Evolutionary conservation across 1,140 invertebrate species (phyloP).

Genomic region (Ericerus pela): DNA sequence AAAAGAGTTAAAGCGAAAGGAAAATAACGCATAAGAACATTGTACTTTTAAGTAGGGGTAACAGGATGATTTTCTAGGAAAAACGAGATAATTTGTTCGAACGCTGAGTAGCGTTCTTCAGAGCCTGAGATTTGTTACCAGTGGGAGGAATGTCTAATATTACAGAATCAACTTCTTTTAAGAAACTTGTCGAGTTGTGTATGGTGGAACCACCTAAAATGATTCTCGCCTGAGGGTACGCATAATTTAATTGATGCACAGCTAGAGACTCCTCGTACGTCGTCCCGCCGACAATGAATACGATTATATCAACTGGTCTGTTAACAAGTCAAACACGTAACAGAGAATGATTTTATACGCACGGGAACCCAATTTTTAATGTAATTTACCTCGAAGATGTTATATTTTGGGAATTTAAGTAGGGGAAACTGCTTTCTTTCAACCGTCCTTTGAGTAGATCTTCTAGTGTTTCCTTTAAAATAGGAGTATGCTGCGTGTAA

Average conservation of each 20-base stretch:
- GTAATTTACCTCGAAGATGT: slow-evolving; percentile 17
- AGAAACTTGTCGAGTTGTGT: slow-evolving; percentile 73
- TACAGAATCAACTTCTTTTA: slow-evolving; percentile 44
- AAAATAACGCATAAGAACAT: too few species aligned
- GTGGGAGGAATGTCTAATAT: not conserved
- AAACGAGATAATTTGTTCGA: too few species aligned
- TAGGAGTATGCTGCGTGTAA: slow-evolving; percentile 85
- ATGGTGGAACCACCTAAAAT: slow-evolving; percentile 80
- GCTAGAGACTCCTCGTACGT: slow-evolving; percentile 90
- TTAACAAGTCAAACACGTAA: slow-evolving; percentile 18
- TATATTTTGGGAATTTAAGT: slow-evolving; percentile 40
- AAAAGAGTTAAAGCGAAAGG: slow-evolving; percentile 4
- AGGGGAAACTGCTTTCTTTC: slow-evolving; percentile 66
- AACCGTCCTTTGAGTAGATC: slow-evolving; percentile 78
- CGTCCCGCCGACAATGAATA: slow-evolving; percentile 90
- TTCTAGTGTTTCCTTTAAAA: slow-evolving; percentile 71
- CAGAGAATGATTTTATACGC: not conserved
- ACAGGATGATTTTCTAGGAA: not conserved
- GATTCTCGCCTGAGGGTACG: slow-evolving; percentile 54
- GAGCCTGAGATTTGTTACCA: too few species aligned
- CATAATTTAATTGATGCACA: slow-evolving; percentile 65
- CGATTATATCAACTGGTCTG: slow-evolving; percentile 78
- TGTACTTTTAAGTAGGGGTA: not conserved
- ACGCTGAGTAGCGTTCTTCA: too few species aligned
- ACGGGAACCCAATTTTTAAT: not conserved